phyloP scores from a whole-genome alignment of 2,797 vertebrate species.

The Bradypodion pumilum region DNA sequence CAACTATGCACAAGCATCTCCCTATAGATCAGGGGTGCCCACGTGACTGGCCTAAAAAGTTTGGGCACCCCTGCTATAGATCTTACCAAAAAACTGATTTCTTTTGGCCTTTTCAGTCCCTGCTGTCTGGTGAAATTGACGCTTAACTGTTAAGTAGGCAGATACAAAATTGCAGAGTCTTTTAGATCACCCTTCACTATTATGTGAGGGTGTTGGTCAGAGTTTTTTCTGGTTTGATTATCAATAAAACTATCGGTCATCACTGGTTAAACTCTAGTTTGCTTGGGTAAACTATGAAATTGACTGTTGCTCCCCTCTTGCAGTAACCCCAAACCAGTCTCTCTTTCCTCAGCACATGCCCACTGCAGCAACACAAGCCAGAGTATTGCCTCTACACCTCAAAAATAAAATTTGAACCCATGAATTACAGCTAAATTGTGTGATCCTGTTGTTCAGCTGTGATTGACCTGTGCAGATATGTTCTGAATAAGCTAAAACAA shows the following conservation, averaged over 20 bases:
- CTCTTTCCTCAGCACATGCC: neutral
- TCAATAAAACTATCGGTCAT: constrained; percentile 35
- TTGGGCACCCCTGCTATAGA: too few relatives aligned
- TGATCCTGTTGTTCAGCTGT: constrained; percentile 10
- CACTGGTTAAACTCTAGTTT: constrained; percentile 12
- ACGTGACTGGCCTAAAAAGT: too few relatives aligned
- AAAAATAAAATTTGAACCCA: constrained; percentile 40
- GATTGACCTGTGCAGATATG: constrained; percentile 1
- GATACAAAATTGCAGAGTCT: neutral
- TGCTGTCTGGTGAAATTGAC: neutral
- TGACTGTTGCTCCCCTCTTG: neutral
- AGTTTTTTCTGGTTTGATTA: constrained; percentile 20
- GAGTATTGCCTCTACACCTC: constrained; percentile 33
- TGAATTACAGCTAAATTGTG: constrained; percentile 19
- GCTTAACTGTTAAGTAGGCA: neutral
- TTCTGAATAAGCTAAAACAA: neutral
- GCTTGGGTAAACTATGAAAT: constrained; percentile 4
- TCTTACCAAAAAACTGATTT: neutral
- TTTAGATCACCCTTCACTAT: neutral
- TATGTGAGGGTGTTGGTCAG: constrained; percentile 1
- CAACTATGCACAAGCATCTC: neutral
- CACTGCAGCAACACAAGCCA: neutral
- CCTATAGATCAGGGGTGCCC: neutral
- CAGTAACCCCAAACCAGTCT: neutral
- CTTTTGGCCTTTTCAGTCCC: neutral